phyloP scores from a whole-genome alignment of 1,140 invertebrate genomes.

The Drosophila orena region DNA sequence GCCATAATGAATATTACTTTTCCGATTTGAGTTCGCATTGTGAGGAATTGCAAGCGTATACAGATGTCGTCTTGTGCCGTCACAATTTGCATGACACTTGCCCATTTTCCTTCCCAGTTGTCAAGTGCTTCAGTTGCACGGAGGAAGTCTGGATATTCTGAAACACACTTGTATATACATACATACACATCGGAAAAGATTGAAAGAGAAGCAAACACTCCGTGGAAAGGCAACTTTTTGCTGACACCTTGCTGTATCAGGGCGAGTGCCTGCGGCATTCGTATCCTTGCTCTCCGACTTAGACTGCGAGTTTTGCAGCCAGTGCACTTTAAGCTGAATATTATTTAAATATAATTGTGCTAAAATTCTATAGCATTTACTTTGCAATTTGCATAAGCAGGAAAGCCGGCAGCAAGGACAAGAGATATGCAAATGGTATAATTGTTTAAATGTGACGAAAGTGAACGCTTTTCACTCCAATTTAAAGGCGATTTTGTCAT shows the following conservation, averaged over 20 bases:
- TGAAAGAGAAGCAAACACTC: slow-evolving; percentile 36
- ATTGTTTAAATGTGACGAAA: slow-evolving; percentile 63
- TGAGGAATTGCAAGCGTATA: slow-evolving; percentile 33
- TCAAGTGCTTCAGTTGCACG: slow-evolving; percentile 19
- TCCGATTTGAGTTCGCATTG: neutral
- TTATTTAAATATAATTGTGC: slow-evolving; percentile 74
- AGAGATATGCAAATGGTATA: slow-evolving; percentile 61
- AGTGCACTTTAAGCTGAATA: slow-evolving; percentile 51
- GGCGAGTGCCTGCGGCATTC: slow-evolving; percentile 21
- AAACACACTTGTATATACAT: slow-evolving; percentile 22
- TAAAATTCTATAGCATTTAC: slow-evolving; percentile 34
- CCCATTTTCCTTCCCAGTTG: slow-evolving; percentile 21
- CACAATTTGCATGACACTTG: slow-evolving; percentile 31
- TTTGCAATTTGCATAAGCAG: slow-evolving; percentile 59
- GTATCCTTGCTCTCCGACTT: slow-evolving; percentile 16
- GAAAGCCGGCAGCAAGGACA: slow-evolving; percentile 7
- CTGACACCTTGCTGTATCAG: slow-evolving; percentile 57
- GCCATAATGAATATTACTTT: slow-evolving; percentile 12
- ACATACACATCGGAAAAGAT: slow-evolving; percentile 24
- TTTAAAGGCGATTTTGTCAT: slow-evolving; percentile 23
- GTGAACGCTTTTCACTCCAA: slow-evolving; percentile 26
- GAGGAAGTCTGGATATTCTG: slow-evolving; percentile 36
- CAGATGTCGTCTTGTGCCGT: slow-evolving; percentile 7
- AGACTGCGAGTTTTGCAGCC: neutral
- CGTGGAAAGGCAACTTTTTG: slow-evolving; percentile 36